Evolutionary conservation across 2,888 invertebrate genomes (phyloP).

Genomic region (Asteroscopus sphinx): DNA sequence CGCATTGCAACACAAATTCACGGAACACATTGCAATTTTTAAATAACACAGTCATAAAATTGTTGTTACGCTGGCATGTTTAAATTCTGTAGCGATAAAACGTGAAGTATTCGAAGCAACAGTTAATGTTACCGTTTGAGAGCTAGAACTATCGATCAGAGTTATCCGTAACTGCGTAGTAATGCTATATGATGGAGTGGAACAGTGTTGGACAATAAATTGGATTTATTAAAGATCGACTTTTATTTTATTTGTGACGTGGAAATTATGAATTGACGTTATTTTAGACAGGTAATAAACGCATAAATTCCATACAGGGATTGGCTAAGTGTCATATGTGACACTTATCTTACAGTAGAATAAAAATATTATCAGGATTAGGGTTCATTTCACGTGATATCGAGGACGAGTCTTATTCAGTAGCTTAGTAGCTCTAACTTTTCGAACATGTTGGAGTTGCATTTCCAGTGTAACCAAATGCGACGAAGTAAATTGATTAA

Average conservation of each 20-base stretch:
- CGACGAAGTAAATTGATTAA: too few species aligned
- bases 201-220: slow-evolving; percentile 20
- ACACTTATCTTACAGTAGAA: too few species aligned
- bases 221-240: slow-evolving; percentile 12
- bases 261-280: not conserved
- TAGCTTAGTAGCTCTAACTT: too few species aligned
- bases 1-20: slow-evolving; percentile 24
- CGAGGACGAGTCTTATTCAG: too few species aligned
- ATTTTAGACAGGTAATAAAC: too few species aligned
- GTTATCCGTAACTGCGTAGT: slow-evolving; percentile 35
- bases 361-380: too few species aligned
- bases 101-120: slow-evolving; percentile 41
- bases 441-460: too few species aligned
- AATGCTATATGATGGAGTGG: slow-evolving; percentile 29
- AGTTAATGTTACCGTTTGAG: slow-evolving; percentile 43
- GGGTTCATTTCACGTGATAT: too few species aligned
- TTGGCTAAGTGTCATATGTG: too few species aligned
- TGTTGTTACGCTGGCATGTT: slow-evolving; percentile 38
- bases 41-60: slow-evolving; percentile 48
- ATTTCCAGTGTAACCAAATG: too few species aligned
- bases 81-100: slow-evolving; percentile 40
- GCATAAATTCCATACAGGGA: too few species aligned
- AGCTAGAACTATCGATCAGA: slow-evolving; percentile 49
- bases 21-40: slow-evolving; percentile 31
- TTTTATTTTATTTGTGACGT: slow-evolving; percentile 24